Conservation (phyloP, 1,140 invertebrate species). For the Lucilia sericata region DNA sequence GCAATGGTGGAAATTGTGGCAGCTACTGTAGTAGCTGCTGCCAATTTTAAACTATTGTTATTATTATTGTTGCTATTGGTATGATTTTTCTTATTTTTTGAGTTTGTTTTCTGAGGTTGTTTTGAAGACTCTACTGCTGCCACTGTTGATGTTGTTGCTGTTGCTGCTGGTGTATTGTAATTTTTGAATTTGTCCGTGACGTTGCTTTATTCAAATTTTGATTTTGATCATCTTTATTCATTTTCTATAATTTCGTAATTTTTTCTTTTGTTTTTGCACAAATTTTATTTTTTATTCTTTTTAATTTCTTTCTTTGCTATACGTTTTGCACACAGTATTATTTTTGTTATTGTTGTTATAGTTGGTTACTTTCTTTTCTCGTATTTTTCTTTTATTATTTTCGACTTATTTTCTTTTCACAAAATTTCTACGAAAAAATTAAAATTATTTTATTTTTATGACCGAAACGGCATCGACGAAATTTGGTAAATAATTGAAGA, state of each 20-base stretch:
- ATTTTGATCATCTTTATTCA: constrained; percentile 67
- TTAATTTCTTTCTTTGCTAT: not conserved
- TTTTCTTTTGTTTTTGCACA: constrained; percentile 52
- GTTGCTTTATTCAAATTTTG: constrained; percentile 58
- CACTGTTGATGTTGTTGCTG: constrained; percentile 25
- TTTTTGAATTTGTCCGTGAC: constrained; percentile 46
- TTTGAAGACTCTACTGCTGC: constrained; percentile 43
- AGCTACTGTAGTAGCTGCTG: constrained; percentile 54
- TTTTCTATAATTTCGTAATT: constrained; percentile 53
- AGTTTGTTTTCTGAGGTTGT: constrained; percentile 38
- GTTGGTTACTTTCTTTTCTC: constrained; percentile 32
- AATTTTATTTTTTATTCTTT: not conserved
- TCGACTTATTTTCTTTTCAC: constrained; percentile 42
- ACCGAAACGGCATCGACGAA: not conserved
- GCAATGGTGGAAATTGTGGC: constrained; percentile 44
- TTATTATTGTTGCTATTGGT: constrained; percentile 41
- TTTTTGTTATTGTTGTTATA: constrained; percentile 34
- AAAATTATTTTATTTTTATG: not conserved
- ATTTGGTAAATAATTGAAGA: not conserved
- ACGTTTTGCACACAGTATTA: not conserved
- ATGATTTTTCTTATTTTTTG: constrained; percentile 41
- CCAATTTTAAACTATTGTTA: constrained; percentile 43
- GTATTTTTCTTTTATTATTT: constrained; percentile 48
- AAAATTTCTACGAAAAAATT: not conserved
- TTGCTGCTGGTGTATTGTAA: constrained; percentile 37